A percentile compares a stretch with the other conserved stretches of the same genome.
These are phyloP conservation scores for Hirundo rustica DNA, from an alignment of 2,797 vertebrate species.

Conservation along the genomic window DNA sequence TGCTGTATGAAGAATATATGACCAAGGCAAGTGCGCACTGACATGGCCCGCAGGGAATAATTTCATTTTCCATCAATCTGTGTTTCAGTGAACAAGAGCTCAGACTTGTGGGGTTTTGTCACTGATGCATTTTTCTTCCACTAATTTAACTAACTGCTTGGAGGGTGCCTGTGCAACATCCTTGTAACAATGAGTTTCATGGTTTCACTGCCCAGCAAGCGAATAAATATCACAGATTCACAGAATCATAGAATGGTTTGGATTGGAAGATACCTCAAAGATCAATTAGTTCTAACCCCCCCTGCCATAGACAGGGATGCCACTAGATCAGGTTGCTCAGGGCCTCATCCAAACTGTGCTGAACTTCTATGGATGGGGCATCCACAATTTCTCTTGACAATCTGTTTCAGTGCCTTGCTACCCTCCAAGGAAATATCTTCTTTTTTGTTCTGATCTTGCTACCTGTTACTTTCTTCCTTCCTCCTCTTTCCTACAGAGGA, in stretches of 20 bases:
- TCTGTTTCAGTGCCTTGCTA: not conserved
- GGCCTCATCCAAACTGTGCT: not conserved
- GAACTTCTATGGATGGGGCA: not conserved
- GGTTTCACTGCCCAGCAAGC: not conserved
- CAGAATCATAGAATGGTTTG: not conserved
- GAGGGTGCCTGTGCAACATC: not conserved
- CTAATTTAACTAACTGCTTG: not conserved
- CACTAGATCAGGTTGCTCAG: not conserved
- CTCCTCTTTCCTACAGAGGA: not conserved
- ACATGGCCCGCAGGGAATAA: not conserved
- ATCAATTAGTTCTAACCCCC: too few relatives aligned
- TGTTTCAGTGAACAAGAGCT: not conserved
- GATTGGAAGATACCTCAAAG: not conserved
- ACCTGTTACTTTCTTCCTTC: not conserved
- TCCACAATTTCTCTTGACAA: not conserved
- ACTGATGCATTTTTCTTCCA: not conserved
- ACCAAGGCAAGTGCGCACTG: not conserved
- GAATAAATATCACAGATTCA: not conserved
- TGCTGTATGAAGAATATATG: accelerated
- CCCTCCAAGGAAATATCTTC: not conserved
- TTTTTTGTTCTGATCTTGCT: not conserved
- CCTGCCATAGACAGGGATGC: too few relatives aligned
- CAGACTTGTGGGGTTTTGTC: not conserved
- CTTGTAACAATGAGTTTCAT: not conserved
- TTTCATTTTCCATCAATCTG: not conserved